Evolutionary conservation across 2,888 invertebrate genomes (phyloP).

Genomic region (Dicyrtoma fusca): DNA sequence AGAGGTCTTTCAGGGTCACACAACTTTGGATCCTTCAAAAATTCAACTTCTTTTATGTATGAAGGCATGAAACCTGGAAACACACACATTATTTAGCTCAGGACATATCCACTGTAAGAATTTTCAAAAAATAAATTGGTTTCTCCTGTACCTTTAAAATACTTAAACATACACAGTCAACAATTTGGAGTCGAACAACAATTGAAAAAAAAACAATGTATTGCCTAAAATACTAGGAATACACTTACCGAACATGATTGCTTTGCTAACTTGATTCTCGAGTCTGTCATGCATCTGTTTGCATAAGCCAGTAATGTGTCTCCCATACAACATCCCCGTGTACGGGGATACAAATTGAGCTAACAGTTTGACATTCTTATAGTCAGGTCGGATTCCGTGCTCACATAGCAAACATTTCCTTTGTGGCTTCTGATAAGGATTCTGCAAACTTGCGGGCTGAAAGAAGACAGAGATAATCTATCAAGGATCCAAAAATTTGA

Average conservation of each 20-base stretch:
- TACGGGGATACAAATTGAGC: conserved; percentile 96
- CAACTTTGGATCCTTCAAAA: conserved; percentile 82
- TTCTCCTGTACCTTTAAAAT: too few species aligned
- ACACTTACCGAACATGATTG: conserved; percentile 71
- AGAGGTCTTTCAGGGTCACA: conserved; percentile 86
- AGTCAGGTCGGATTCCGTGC: conserved; percentile 78
- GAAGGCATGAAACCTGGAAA: conserved; percentile 74
- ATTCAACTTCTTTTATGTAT: conserved; percentile 78
- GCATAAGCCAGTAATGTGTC: conserved; percentile 93
- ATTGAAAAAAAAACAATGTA: too few species aligned
- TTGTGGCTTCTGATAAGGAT: conserved; percentile 79
- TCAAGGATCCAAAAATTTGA: too few species aligned
- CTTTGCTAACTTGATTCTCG: conserved; percentile 73
- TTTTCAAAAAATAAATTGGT: not conserved
- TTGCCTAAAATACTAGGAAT: too few species aligned
- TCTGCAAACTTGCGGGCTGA: conserved; percentile 63
- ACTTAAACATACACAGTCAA: too few species aligned
- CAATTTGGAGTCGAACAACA: too few species aligned
- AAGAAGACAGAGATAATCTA: conserved; percentile 28
- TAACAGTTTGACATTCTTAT: conserved; percentile 86
- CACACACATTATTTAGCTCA: not conserved
- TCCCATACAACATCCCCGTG: conserved; percentile 88
- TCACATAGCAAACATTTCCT: conserved; percentile 80
- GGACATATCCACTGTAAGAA: not conserved
- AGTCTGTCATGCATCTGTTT: conserved; percentile 75